phyloP scores from a whole-genome alignment of 2,113 vertebrate species.

The Strix aluco region DNA sequence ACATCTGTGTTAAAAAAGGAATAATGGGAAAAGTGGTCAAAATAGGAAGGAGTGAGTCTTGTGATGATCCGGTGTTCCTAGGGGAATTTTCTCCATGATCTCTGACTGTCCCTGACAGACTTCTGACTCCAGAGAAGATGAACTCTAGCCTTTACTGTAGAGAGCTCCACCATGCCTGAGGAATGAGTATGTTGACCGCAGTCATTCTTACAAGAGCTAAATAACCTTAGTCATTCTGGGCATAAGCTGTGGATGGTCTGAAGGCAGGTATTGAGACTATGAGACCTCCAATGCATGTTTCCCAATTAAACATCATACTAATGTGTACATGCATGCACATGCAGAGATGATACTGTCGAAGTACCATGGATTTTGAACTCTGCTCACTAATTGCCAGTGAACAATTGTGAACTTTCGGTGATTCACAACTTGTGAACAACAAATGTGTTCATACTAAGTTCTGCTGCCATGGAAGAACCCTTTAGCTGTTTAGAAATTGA shows the following conservation, averaged over 20 bases:
- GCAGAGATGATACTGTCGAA: background rate
- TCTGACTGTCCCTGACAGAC: background rate
- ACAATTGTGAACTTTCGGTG: background rate
- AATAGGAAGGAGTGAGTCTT: background rate
- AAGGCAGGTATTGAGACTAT: background rate
- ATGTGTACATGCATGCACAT: accelerated
- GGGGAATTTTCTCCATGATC: background rate
- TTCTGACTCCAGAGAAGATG: background rate
- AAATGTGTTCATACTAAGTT: background rate
- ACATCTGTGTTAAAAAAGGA: background rate
- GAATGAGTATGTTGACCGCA: background rate
- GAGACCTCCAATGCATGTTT: background rate
- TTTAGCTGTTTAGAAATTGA: background rate
- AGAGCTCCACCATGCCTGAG: background rate
- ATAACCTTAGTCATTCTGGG: background rate
- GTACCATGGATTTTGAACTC: background rate
- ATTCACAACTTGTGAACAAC: background rate
- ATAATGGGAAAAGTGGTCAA: background rate
- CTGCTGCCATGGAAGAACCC: background rate
- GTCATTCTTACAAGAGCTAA: background rate
- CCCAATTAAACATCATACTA: background rate
- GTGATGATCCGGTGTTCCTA: background rate
- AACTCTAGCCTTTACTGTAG: background rate
- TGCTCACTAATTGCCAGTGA: background rate
- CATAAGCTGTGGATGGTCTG: background rate